A percentile compares a stretch with the other conserved stretches of the same genome.
Evolutionary conservation across 2,113 vertebrate genomes (phyloP).

Genomic region (Pseudois nayaur): DNA sequence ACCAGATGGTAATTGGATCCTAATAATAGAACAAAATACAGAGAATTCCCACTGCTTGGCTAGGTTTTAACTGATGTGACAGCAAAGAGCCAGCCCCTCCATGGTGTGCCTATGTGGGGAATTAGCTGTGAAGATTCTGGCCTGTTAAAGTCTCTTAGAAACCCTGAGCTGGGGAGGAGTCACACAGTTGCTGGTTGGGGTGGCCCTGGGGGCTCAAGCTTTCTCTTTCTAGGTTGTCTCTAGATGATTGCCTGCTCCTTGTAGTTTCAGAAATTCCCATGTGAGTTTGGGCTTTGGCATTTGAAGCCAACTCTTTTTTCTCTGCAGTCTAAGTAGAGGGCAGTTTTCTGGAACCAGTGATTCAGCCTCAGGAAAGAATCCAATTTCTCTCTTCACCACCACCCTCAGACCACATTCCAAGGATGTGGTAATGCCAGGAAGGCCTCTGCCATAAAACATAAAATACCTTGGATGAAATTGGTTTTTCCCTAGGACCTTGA

Average conservation of each 20-base stretch:
- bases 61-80: slow-evolving; percentile 66
- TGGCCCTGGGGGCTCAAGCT: not conserved
- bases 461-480: not conserved
- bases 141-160: not conserved
- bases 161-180: not conserved
- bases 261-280: not conserved
- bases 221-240: not conserved
- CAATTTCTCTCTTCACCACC: not conserved
- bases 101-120: not conserved
- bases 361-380: not conserved
- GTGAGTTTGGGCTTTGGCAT: not conserved
- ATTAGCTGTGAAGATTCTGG: not conserved
- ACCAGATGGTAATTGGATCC: slow-evolving; percentile 70
- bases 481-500: not conserved
- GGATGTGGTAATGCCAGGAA: not conserved
- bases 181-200: not conserved
- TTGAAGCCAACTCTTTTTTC: not conserved
- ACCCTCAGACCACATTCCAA: not conserved
- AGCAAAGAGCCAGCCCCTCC: slow-evolving; percentile 43
- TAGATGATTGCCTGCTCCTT: not conserved
- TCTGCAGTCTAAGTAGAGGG: not conserved
- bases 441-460: not conserved
- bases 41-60: slow-evolving; percentile 67
- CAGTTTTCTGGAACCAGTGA: not conserved
- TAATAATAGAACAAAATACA: slow-evolving; percentile 72